A percentile compares a stretch with the other conserved stretches of the same genome.
Evolutionary conservation across 2,113 vertebrate species (phyloP).

Genomic region (Uropsilus gracilis): DNA sequence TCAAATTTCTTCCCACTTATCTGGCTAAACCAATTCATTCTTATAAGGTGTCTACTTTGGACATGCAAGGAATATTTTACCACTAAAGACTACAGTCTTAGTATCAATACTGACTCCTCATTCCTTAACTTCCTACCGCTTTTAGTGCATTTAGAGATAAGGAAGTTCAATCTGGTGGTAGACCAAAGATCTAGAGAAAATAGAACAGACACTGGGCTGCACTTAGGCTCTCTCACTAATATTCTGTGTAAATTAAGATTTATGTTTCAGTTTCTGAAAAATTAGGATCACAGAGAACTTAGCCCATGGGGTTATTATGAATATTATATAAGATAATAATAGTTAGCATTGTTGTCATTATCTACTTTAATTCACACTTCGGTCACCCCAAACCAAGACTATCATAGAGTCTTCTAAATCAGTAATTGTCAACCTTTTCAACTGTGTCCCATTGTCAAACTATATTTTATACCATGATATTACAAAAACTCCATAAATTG

Average conservation of each 20-base stretch:
- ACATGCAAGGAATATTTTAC: neutral
- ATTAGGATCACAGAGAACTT: neutral
- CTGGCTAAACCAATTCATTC: neutral
- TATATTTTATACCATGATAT: neutral
- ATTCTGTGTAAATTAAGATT: neutral
- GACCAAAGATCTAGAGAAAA: neutral
- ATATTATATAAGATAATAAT: neutral
- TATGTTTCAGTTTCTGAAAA: neutral
- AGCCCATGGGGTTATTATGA: neutral
- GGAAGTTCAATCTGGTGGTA: fast-evolving
- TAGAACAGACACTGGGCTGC: neutral
- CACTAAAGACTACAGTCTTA: neutral
- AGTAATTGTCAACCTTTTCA: neutral
- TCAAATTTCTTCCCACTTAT: too few relatives aligned
- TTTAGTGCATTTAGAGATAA: neutral
- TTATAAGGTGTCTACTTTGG: neutral
- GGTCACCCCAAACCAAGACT: neutral
- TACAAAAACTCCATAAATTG: neutral
- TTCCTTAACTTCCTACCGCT: neutral
- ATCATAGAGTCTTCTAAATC: neutral
- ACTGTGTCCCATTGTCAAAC: neutral
- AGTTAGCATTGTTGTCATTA: neutral
- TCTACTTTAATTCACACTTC: neutral
- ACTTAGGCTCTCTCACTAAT: neutral
- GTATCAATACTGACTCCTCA: neutral